Conservation (phyloP, 2,797 vertebrate genomes). For the Alauda arvensis region DNA sequence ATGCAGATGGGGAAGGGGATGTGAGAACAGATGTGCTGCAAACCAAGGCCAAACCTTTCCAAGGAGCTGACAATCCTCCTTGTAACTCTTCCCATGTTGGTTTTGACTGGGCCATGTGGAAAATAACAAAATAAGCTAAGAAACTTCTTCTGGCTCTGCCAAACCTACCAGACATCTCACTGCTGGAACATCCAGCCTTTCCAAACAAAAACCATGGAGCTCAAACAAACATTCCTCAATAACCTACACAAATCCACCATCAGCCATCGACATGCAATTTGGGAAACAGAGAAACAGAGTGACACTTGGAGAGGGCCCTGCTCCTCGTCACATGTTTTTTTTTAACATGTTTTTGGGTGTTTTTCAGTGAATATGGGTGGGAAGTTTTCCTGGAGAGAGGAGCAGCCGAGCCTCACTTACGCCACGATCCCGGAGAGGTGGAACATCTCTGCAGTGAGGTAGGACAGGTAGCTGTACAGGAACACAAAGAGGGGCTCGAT, state of each 20-base stretch:
- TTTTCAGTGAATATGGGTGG: not conserved
- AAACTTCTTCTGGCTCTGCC: not conserved
- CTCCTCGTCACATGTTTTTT: no score
- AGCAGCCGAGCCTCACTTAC: conserved; percentile 67
- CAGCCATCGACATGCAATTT: not conserved
- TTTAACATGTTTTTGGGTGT: not conserved
- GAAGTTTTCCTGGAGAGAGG: not conserved
- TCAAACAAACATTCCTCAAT: not conserved
- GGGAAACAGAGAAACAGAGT: not conserved
- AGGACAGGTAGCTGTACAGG: conserved; percentile 84
- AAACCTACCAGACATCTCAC: not conserved
- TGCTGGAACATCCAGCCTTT: not conserved
- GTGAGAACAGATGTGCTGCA: not conserved
- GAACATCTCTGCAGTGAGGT: conserved; percentile 85
- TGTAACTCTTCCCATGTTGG: not conserved
- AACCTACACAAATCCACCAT: not conserved
- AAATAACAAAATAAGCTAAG: not conserved
- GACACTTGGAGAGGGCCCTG: not conserved
- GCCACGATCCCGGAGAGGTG: conserved; percentile 83
- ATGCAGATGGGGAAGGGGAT: not conserved
- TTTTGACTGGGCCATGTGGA: not conserved
- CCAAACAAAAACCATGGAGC: not conserved
- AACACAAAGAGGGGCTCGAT: conserved; percentile 85
- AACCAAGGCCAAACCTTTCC: not conserved
- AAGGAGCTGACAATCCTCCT: not conserved